phyloP scores from a whole-genome alignment of 2,113 vertebrate genomes.

The Spea multiplicata region DNA sequence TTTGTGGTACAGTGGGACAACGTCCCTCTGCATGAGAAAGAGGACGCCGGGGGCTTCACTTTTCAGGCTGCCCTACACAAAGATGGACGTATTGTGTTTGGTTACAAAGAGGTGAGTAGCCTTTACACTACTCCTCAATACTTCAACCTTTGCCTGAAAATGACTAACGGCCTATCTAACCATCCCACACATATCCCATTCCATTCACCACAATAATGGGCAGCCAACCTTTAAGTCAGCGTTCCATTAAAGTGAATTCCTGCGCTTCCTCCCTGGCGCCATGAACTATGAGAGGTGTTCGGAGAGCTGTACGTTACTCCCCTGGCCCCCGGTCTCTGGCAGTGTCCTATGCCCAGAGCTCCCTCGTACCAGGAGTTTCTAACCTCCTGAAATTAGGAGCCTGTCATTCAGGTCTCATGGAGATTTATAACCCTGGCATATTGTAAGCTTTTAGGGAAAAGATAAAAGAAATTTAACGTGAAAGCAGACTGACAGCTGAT shows the following conservation, averaged over 20 bases:
- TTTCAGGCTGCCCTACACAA: conserved; percentile 85
- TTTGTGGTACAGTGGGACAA: conserved; percentile 93
- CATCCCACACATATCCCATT: background rate
- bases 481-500: background rate
- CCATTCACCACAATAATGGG: background rate
- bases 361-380: conserved; percentile 21
- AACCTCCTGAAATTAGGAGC: background rate
- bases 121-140: rapidly evolving
- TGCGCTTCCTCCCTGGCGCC: background rate
- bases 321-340: background rate
- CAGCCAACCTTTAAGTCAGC: background rate
- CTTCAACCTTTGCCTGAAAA: background rate
- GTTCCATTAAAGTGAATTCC: background rate
- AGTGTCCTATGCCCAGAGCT: background rate
- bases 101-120: conserved; percentile 82
- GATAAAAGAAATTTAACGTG: background rate
- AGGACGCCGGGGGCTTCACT: conserved; percentile 82
- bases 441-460: background rate
- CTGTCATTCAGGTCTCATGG: background rate
- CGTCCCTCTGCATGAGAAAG: conserved; percentile 80
- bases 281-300: background rate
- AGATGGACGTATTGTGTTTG: conserved; percentile 81
- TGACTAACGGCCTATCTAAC: background rate
- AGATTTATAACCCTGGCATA: background rate
- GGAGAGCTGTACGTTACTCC: background rate